phyloP scores from a whole-genome alignment of 2,888 invertebrate genomes.

The Drosophila testacea region DNA sequence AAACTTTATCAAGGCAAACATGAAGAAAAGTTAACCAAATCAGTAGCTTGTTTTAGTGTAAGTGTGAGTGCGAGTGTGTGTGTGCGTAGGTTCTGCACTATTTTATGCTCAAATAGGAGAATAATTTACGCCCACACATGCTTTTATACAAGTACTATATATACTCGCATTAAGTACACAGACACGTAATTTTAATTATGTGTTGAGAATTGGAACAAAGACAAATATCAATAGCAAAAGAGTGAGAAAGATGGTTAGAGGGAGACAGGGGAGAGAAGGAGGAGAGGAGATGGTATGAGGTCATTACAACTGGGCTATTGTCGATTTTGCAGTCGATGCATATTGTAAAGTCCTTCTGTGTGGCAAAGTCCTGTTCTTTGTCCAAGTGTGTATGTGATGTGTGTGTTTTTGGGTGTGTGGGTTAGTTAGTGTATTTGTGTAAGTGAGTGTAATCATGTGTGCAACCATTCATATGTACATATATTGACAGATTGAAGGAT shows the following conservation, averaged over 20 bases:
- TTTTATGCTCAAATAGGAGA: slow-evolving; percentile 10
- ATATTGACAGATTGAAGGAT: slow-evolving; percentile 78
- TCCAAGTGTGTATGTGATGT: slow-evolving; percentile 21
- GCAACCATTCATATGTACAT: slow-evolving; percentile 49
- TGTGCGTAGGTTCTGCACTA: not conserved
- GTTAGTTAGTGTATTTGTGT: slow-evolving; percentile 11
- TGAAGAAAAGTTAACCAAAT: slow-evolving; percentile 36
- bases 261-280: slow-evolving; percentile 6
- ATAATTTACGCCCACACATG: not conserved
- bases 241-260: not conserved
- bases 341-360: slow-evolving; percentile 39
- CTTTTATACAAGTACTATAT: not conserved
- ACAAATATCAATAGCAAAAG: slow-evolving; percentile 53
- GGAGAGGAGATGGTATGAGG: slow-evolving; percentile 20
- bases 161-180: slow-evolving; percentile 4
- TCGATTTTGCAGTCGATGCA: slow-evolving; percentile 62
- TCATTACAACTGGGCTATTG: slow-evolving; percentile 30
- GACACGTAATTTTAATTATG: slow-evolving; percentile 65
- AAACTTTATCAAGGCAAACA: slow-evolving; percentile 51
- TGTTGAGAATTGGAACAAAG: slow-evolving; percentile 61
- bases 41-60: slow-evolving; percentile 13
- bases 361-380: slow-evolving; percentile 13
- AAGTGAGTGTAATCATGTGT: slow-evolving; percentile 52
- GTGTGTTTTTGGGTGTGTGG: not conserved
- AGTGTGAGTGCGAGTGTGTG: not conserved